Conservation (phyloP, 1,140 invertebrate genomes). For the Papilio aristodemus region DNA sequence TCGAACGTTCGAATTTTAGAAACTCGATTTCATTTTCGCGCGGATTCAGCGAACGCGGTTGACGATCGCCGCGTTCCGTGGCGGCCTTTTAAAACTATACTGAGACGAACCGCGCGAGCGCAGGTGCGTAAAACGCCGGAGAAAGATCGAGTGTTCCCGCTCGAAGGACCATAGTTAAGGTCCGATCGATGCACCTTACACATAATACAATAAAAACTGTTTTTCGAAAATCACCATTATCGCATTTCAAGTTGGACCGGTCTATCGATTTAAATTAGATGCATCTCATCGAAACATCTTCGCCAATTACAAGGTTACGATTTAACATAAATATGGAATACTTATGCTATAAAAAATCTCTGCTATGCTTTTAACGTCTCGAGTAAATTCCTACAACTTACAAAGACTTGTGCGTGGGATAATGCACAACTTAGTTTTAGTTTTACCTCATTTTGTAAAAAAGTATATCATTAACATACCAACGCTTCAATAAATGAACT, state of each 20-base stretch:
- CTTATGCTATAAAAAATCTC: neutral
- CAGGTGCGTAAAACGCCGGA: conserved; percentile 57
- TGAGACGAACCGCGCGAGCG: conserved; percentile 59
- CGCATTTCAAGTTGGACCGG: conserved; percentile 14
- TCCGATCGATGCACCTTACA: conserved; percentile 27
- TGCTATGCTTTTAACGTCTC: neutral
- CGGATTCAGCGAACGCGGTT: conserved; percentile 48
- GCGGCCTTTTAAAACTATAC: conserved; percentile 65
- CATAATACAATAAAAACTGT: conserved; percentile 18
- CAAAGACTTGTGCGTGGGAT: neutral
- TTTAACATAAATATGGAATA: conserved; percentile 9
- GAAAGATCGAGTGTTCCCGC: conserved; percentile 46
- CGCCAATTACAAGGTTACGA: conserved; percentile 13
- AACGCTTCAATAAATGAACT: too few species aligned
- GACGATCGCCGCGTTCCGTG: conserved; percentile 56
- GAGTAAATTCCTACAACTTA: neutral
- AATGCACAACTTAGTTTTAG: neutral
- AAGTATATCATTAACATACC: too few species aligned
- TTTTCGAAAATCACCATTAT: conserved; percentile 22
- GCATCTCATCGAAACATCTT: conserved; percentile 9
- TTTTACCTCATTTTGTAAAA: too few species aligned
- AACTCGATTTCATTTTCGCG: conserved; percentile 68
- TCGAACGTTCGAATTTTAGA: conserved; percentile 61
- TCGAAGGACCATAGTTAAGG: conserved; percentile 11
- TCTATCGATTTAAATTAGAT: conserved; percentile 31